phyloP scores from a whole-genome alignment of 2,797 vertebrate species.

The Loriculus beryllinus region DNA sequence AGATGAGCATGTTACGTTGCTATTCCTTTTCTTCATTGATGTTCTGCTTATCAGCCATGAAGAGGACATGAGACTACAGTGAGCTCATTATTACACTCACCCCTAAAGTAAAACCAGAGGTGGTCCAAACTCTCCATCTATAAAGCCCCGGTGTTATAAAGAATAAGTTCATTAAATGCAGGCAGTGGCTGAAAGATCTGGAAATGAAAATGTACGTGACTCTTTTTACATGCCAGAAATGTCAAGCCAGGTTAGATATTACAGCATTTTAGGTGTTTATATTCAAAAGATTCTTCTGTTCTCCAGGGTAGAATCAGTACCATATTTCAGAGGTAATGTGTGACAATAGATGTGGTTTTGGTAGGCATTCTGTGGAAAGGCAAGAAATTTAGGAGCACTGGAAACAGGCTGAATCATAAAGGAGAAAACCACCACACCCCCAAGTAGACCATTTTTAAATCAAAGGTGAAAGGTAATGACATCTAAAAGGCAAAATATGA shows the following conservation, averaged over 20 bases:
- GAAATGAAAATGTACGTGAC: background rate
- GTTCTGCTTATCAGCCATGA: background rate
- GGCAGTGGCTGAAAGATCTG: background rate
- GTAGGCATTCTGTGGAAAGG: background rate
- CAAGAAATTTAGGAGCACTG: background rate
- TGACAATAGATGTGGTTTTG: background rate
- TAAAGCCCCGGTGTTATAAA: background rate
- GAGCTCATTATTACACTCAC: background rate
- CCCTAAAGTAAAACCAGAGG: background rate
- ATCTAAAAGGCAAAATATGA: background rate
- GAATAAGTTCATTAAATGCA: background rate
- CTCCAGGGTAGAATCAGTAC: background rate
- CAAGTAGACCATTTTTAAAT: background rate
- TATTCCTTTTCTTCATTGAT: background rate
- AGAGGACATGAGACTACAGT: background rate
- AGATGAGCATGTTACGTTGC: background rate
- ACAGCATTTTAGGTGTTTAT: background rate
- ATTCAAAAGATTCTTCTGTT: background rate
- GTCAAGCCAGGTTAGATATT: background rate
- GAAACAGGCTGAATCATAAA: background rate
- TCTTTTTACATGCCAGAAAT: background rate
- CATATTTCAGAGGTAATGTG: rapidly evolving
- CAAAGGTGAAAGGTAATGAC: background rate
- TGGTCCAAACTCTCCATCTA: background rate
- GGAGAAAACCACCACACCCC: background rate